A percentile compares a stretch with the other conserved stretches of the same genome.
These are phyloP conservation scores for Erebia ligea DNA, from an alignment of 2,888 invertebrate species.

Conservation along the genomic window DNA sequence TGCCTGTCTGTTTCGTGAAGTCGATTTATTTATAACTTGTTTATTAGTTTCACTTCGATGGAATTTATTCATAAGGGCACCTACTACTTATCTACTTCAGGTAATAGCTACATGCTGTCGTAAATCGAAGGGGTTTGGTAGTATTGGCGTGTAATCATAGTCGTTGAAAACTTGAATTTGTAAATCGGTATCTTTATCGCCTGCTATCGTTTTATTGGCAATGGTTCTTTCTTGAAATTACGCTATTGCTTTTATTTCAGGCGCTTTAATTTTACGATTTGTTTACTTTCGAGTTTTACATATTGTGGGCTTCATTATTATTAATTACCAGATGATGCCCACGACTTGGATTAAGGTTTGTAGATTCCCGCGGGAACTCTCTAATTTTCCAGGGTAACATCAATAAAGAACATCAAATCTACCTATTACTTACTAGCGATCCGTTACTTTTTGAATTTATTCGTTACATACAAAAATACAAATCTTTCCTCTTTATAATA, in stretches of 20 bases:
- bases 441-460: no score
- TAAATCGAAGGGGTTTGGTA: background rate
- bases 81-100: background rate
- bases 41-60: constrained; percentile 24
- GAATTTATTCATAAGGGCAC: constrained; percentile 7
- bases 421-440: no score
- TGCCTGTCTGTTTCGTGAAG: constrained; percentile 29
- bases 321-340: no score
- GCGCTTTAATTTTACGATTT: background rate
- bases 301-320: background rate
- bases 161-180: background rate
- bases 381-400: no score
- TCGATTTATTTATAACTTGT: constrained; percentile 25
- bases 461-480: no score
- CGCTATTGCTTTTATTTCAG: background rate
- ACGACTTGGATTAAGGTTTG: no score
- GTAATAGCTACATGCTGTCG: background rate
- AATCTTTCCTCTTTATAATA: no score
- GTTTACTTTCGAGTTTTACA: background rate
- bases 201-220: background rate
- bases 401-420: no score
- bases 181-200: background rate
- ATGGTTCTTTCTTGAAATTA: background rate
- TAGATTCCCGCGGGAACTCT: no score
- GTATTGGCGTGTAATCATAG: background rate